These are phyloP conservation scores for Ladona fulva DNA, from an alignment of 1,140 invertebrate genomes.

Conservation along the genomic window DNA sequence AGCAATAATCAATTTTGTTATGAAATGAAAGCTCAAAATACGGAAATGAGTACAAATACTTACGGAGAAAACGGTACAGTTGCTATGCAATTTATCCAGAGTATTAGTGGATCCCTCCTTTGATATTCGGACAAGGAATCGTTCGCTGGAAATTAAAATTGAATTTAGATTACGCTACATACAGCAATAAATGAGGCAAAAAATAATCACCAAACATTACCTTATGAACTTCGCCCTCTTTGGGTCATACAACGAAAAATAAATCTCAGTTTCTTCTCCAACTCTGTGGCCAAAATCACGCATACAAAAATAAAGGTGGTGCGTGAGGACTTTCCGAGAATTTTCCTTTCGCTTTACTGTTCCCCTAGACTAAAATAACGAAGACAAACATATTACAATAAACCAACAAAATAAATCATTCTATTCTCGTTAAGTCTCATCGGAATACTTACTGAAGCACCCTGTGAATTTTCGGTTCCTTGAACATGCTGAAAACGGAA, in stretches of 20 bases:
- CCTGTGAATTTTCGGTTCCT: slow-evolving; percentile 69
- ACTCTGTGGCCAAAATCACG: slow-evolving; percentile 68
- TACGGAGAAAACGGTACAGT: slow-evolving; percentile 82
- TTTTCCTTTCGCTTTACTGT: slow-evolving; percentile 57
- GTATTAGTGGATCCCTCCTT: slow-evolving; percentile 85
- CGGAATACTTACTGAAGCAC: slow-evolving; percentile 51
- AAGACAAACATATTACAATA: too few relatives aligned
- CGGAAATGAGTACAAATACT: too few relatives aligned
- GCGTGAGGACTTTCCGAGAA: slow-evolving; percentile 54
- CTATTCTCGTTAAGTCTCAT: too few relatives aligned
- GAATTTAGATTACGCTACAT: not conserved
- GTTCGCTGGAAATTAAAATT: slow-evolving; percentile 49
- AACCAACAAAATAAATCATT: not conserved
- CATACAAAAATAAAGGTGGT: slow-evolving; percentile 82
- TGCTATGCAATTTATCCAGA: slow-evolving; percentile 75
- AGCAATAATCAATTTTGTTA: too few relatives aligned
- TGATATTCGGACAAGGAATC: slow-evolving; percentile 78
- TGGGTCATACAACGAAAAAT: slow-evolving; percentile 78
- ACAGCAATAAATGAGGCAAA: not conserved
- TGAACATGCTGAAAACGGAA: slow-evolving; percentile 52
- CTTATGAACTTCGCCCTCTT: slow-evolving; percentile 48
- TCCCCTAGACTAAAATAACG: slow-evolving; percentile 45
- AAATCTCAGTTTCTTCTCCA: slow-evolving; percentile 82
- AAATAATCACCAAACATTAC: slow-evolving; percentile 28
- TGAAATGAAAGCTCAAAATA: too few relatives aligned